A percentile compares a stretch with the other conserved stretches of the same genome.
These are phyloP conservation scores for Parasteatoda tepidariorum DNA, from an alignment of 1,140 invertebrate genomes.

Conservation along the genomic window DNA sequence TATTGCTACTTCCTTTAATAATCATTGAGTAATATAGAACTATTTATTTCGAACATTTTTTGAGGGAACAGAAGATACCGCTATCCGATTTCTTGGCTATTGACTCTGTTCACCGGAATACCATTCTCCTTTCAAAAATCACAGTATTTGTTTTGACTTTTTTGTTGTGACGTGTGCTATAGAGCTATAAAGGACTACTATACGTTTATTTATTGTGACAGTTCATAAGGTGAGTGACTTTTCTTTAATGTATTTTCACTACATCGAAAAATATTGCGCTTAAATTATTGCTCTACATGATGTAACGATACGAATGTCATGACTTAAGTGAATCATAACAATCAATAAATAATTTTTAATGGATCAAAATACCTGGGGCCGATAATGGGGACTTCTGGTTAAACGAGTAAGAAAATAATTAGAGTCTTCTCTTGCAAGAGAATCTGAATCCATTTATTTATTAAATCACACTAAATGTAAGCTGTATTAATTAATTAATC, in stretches of 20 bases:
- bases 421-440: too few species aligned
- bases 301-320: neutral
- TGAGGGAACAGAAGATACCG: neutral
- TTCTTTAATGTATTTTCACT: neutral
- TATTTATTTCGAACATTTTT: neutral
- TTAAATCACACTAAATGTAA: too few species aligned
- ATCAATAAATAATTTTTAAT: neutral
- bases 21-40: conserved; percentile 10
- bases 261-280: too few species aligned
- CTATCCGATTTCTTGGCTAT: neutral
- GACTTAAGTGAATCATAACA: neutral
- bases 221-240: conserved; percentile 20
- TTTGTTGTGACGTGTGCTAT: conserved; percentile 59
- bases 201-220: neutral
- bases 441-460: too few species aligned
- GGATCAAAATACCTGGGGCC: neutral
- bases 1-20: conserved; percentile 25
- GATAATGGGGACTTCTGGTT: neutral
- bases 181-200: conserved; percentile 7
- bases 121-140: neutral
- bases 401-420: neutral
- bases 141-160: conserved; percentile 51
- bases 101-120: neutral
- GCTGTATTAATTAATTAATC: too few species aligned
- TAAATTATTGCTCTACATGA: neutral